Evolutionary conservation across 2,797 vertebrate species (phyloP).

Genomic region (Microchirus variegatus): DNA sequence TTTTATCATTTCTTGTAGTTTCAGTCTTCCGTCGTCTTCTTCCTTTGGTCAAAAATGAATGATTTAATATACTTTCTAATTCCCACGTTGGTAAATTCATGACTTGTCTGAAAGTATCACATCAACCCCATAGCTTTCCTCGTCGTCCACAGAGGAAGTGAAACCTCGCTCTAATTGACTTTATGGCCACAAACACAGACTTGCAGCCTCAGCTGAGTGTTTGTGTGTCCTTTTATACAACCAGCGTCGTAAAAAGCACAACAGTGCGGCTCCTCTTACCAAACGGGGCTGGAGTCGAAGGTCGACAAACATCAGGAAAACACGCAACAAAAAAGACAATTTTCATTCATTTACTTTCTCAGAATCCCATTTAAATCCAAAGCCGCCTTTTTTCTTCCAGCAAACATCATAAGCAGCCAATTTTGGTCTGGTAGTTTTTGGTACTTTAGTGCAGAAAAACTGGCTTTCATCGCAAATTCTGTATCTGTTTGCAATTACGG

Average conservation of each 20-base stretch:
- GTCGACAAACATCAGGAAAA: constrained; percentile 17
- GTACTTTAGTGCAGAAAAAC: not conserved
- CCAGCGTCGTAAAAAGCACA: constrained; percentile 45
- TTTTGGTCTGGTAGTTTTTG: not conserved
- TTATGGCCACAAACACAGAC: constrained; percentile 58
- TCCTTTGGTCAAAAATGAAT: not conserved
- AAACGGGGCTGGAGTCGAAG: constrained; percentile 36
- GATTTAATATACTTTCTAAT: not conserved
- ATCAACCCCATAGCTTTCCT: constrained; percentile 10
- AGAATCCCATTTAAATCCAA: not conserved
- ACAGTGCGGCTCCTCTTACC: constrained; percentile 11
- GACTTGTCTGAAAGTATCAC: not conserved
- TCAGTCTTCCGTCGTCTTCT: not conserved
- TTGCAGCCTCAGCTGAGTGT: constrained; percentile 35
- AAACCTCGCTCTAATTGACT: constrained; percentile 51
- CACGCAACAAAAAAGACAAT: not conserved
- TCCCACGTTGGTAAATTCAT: not conserved
- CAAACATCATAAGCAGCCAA: not conserved
- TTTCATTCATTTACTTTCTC: constrained; percentile 21
- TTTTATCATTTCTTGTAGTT: not conserved
- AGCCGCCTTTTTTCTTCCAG: not conserved
- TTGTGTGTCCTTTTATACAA: constrained; percentile 48
- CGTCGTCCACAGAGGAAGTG: constrained; percentile 17
- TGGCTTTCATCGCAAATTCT: not conserved
- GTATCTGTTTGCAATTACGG: constrained; percentile 20